Evolutionary conservation across 2,797 vertebrate genomes (phyloP), one percentile per base, ranked within the genome.

Genomic region (Novumbra hubbsi): DNA sequence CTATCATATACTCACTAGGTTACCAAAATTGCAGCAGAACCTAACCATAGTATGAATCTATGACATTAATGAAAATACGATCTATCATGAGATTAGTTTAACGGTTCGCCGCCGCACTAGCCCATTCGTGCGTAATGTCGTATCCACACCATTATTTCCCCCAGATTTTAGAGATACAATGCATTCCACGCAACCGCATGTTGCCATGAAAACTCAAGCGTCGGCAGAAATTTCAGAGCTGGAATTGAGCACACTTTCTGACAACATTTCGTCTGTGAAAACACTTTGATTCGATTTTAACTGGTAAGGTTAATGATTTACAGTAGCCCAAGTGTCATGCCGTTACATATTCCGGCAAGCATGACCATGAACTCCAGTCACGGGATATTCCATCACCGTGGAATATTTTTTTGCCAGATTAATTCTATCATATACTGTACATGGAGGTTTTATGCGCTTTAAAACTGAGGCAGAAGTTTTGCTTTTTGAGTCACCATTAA

Each of bases 131-230:
- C 72, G 55, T 16, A 76, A 67, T 70, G 27, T 48, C 24, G 48
- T 70, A 28, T 27, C 68, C 50, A 64, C 12, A 3, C 66, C 5
- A 60, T 68, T 38, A 16, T 30, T 60, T n/a, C n/a, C 77, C 72
- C 80, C 80, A 75, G 87, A 32, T 62, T 49, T 19, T 32, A 41
- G 17, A 30, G 16, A 55, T n/a, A 49, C 52, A 30, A 49, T 4
- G 67, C 55, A 63, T 70, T 70, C 73, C 67, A 63, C 38, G n/a
- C 72, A 78, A 78, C 79, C 60, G 32, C 65, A 14, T n/a, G 73
- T 81, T 71, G 41, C 73, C 73, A 50, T 65, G 72, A 87, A 75
- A 71, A 45, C 70, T 60, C 68, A 5, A 34, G 48, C 63, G 19
- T 38, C 17, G 28, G 65, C 27, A 49, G 6, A 48, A 55, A 52